These are phyloP conservation scores for Musca vetustissima DNA, from an alignment of 1,140 invertebrate species.

Conservation along the genomic window DNA sequence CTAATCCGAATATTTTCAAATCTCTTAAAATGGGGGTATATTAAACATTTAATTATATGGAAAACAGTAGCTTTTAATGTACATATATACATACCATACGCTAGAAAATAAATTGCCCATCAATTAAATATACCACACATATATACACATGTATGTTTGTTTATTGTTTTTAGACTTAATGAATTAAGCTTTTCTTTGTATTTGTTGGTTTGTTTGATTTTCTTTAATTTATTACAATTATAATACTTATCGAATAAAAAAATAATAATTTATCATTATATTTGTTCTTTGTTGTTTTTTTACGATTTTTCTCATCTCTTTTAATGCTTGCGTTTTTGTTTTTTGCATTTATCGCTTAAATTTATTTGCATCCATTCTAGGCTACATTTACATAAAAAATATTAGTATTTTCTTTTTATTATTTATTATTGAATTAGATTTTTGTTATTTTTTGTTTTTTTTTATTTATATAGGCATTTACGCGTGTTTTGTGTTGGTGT, in stretches of 20 bases:
- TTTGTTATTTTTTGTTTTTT: too few relatives aligned
- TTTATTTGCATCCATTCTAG: not conserved
- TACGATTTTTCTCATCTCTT: not conserved
- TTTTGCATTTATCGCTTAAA: not conserved
- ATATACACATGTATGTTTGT: not conserved
- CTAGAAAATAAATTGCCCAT: too few relatives aligned
- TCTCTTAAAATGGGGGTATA: too few relatives aligned
- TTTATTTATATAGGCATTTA: conserved; percentile 22
- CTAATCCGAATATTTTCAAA: too few relatives aligned
- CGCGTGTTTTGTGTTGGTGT: conserved; percentile 3
- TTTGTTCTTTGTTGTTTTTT: conserved; percentile 1
- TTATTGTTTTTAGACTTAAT: not conserved
- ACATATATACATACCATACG: too few relatives aligned
- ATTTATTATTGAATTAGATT: not conserved
- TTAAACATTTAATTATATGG: too few relatives aligned
- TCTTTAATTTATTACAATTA: conserved; percentile 30
- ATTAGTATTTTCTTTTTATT: conserved; percentile 9
- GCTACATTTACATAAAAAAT: conserved; percentile 22
- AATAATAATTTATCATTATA: conserved; percentile 20
- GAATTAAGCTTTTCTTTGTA: not conserved
- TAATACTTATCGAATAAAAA: conserved; percentile 30
- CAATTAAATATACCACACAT: not conserved
- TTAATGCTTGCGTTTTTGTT: too few relatives aligned
- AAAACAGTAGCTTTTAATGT: too few relatives aligned
- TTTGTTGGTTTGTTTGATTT: conserved; percentile 4